Conservation (phyloP, 2,113 vertebrate species). For the Tetraodon nigroviridis region DNA sequence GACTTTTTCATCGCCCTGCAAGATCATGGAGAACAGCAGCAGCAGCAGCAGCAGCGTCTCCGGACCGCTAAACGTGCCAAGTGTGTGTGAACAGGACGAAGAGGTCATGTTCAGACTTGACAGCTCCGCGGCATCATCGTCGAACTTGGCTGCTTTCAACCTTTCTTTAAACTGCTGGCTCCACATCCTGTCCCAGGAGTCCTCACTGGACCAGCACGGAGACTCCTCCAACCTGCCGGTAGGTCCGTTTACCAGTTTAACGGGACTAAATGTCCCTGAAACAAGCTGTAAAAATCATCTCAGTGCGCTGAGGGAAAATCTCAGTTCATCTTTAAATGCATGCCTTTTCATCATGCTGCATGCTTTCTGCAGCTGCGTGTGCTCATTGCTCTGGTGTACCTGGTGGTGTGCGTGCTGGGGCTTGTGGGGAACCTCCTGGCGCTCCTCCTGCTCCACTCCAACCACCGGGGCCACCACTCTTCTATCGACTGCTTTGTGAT, state of each 20-base stretch:
- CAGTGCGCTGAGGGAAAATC: background rate
- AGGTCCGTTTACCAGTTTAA: slow-evolving; percentile 14
- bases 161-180: slow-evolving; percentile 75
- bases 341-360: background rate
- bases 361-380: slow-evolving; percentile 61
- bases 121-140: slow-evolving; percentile 28
- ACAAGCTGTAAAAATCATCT: background rate
- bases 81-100: slow-evolving; percentile 56
- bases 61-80: slow-evolving; percentile 20
- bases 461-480: slow-evolving; percentile 60
- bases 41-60: slow-evolving; percentile 61
- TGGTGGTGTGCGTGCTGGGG: slow-evolving; percentile 75
- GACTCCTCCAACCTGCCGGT: slow-evolving; percentile 68
- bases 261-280: too few relatives aligned
- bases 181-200: slow-evolving; percentile 71
- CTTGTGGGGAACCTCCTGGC: slow-evolving; percentile 78
- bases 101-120: slow-evolving; percentile 43
- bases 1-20: background rate
- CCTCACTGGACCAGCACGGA: slow-evolving; percentile 60
- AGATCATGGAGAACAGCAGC: slow-evolving; percentile 61
- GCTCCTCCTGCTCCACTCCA: slow-evolving; percentile 72
- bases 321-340: too few relatives aligned
- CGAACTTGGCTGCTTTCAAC: slow-evolving; percentile 53
- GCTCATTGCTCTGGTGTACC: slow-evolving; percentile 73
- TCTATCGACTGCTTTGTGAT: slow-evolving; percentile 76